These are phyloP conservation scores for Rana temporaria DNA, from an alignment of 2,113 vertebrate genomes.

Conservation along the genomic window DNA sequence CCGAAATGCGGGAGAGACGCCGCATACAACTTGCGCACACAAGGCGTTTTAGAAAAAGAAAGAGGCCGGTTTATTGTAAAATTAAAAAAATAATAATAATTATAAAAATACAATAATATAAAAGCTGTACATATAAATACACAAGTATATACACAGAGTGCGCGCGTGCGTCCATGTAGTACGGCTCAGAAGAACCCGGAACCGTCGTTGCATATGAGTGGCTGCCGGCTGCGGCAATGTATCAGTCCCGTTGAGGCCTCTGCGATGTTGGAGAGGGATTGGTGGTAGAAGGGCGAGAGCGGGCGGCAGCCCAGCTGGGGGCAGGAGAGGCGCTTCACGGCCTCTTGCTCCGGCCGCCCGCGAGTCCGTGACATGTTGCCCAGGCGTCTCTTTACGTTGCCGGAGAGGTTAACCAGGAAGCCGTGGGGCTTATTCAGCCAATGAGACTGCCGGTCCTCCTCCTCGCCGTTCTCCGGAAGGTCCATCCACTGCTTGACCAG, in stretches of 20 bases:
- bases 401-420: constrained; percentile 87
- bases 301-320: constrained; percentile 80
- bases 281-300: constrained; percentile 85
- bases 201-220: constrained; percentile 94
- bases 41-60: neutral
- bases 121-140: constrained; percentile 21
- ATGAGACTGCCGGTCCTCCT: constrained; percentile 68
- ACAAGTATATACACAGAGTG: neutral
- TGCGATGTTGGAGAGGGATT: constrained; percentile 85
- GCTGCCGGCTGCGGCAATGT: constrained; percentile 94
- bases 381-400: constrained; percentile 81
- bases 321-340: constrained; percentile 87
- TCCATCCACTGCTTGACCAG: constrained; percentile 99
- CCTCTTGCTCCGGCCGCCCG: constrained; percentile 67
- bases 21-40: neutral
- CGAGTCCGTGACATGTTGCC: constrained; percentile 79
- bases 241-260: constrained; percentile 85
- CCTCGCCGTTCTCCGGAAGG: constrained; percentile 83
- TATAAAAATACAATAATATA: constrained; percentile 40
- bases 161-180: too few relatives aligned
- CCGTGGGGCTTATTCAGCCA: constrained; percentile 84
- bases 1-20: too few relatives aligned
- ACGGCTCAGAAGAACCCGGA: constrained; percentile 73
- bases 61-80: constrained; percentile 43
- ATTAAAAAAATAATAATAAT: constrained; percentile 31